phyloP scores from a whole-genome alignment of 1,140 invertebrate species.

The Saccostrea glomerata region DNA sequence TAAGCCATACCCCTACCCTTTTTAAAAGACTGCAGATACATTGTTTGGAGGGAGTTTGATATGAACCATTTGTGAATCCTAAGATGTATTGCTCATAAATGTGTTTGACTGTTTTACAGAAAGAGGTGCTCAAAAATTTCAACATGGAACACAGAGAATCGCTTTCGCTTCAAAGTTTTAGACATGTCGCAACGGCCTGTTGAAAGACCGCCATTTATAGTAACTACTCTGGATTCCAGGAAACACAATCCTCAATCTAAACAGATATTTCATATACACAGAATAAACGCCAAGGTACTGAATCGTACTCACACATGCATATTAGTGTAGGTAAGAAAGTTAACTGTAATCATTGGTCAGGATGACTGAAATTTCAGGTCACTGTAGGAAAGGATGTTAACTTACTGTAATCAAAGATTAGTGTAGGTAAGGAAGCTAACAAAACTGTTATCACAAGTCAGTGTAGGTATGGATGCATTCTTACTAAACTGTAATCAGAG shows the following conservation, averaged over 20 bases:
- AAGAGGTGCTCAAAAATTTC: conserved; percentile 40
- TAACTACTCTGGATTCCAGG: conserved; percentile 58
- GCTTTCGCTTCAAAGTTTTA: conserved; percentile 43
- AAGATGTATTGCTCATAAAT: neutral
- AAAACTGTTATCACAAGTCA: too few relatives aligned
- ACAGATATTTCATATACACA: conserved; percentile 62
- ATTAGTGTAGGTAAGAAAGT: too few relatives aligned
- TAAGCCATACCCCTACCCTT: neutral
- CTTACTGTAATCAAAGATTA: too few relatives aligned
- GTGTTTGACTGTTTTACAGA: conserved; percentile 42
- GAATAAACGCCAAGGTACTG: conserved; percentile 60
- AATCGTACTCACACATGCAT: neutral
- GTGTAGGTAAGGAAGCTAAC: too few relatives aligned
- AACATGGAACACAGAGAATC: conserved; percentile 55
- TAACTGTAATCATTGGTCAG: too few relatives aligned
- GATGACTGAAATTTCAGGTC: too few relatives aligned
- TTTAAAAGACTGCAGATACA: neutral
- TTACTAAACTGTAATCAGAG: too few relatives aligned
- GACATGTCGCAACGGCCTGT: conserved; percentile 32
- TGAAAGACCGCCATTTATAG: conserved; percentile 54
- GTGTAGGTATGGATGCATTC: too few relatives aligned
- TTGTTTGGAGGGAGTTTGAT: neutral
- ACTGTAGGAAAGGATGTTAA: too few relatives aligned
- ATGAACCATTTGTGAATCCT: neutral
- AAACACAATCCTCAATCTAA: conserved; percentile 63